Conservation (phyloP, 2,888 invertebrate species). For the Macrophya annulata region DNA sequence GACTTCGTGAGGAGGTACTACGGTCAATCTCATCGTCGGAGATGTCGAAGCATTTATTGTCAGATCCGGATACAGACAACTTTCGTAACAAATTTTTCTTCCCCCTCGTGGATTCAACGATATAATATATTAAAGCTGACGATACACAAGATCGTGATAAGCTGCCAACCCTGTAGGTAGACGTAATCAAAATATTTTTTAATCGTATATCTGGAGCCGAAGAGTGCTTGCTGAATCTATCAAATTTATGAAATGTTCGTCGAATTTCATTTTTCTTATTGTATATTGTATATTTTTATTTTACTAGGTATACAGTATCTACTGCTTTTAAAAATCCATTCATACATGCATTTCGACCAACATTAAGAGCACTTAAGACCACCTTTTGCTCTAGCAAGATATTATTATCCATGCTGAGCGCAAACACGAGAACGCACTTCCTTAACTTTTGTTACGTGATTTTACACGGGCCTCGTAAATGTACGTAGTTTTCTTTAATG, state of each 20-base stretch:
- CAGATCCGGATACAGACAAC: background rate
- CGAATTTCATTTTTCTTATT: background rate
- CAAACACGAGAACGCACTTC: constrained; percentile 46
- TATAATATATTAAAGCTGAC: background rate
- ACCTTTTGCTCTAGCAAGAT: constrained; percentile 11
- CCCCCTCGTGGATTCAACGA: background rate
- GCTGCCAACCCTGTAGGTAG: background rate
- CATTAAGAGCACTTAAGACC: constrained; percentile 23
- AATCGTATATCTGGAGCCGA: background rate
- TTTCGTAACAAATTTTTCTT: constrained; percentile 27
- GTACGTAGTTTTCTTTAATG: background rate
- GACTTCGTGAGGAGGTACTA: background rate
- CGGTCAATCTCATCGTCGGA: constrained; percentile 3
- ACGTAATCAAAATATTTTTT: background rate
- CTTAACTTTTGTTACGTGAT: constrained; percentile 11
- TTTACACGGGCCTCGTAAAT: constrained; percentile 12
- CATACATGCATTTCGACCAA: constrained; percentile 14
- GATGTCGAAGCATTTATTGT: constrained; percentile 34
- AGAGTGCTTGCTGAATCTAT: background rate
- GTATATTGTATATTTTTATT: background rate
- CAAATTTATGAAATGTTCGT: background rate
- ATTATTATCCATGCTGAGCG: constrained; percentile 32
- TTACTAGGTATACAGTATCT: background rate
- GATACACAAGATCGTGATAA: background rate
- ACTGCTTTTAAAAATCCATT: constrained; percentile 12